Base-by-base conservation (phyloP, 2,797 vertebrate genomes). In the Phoebastria nigripes region DNA sequence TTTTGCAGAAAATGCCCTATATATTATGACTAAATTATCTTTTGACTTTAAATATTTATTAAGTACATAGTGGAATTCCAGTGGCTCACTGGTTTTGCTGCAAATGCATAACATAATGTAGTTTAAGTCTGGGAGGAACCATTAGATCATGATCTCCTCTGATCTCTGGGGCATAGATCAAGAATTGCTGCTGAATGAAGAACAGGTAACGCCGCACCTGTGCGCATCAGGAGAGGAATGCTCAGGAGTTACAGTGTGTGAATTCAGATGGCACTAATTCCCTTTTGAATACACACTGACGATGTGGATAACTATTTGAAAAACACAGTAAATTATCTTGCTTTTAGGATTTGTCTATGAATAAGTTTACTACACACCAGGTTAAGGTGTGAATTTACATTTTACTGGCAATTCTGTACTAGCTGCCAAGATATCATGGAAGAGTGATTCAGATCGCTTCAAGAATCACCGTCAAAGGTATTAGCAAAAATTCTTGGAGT, bases 21-120 rank as follows among this genome's bases (percentile, higher is more conserved):
- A 41, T 70, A 79, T 79, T 73, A 29, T 44, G 61, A 54, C 22
- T 83, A 54, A 87, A 79, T 93, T 89, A 70, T 54, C n/a, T 91
- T 90, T 69, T 80, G 55, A 55, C 31, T 87, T 96, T 12, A 91
- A 88, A 19, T 76, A 66, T 93, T 83, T 85, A 82, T 89, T 88
- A 82, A 82, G 29, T 70, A 33, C 1, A 4, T 78, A 56, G 67
- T 19, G 24, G 28, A 81, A 86, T 92, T 84, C 21, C 46, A 78
- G 51, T 59, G 44, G 44, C 69, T 96, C 62, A 22, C 67, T 77
- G 37, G 37, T 82, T 91, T 92, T 93, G 42, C 62, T 88, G 76
- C 42, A 81, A 22, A 90, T 15, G 24, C 1, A 2, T 69, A 73
- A 33, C 24, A 20, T 28, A 47, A 22, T 26, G 47, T 87, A 69